phyloP scores from a whole-genome alignment of 2,888 invertebrate species.

The Cryptocheilus praepositus region DNA sequence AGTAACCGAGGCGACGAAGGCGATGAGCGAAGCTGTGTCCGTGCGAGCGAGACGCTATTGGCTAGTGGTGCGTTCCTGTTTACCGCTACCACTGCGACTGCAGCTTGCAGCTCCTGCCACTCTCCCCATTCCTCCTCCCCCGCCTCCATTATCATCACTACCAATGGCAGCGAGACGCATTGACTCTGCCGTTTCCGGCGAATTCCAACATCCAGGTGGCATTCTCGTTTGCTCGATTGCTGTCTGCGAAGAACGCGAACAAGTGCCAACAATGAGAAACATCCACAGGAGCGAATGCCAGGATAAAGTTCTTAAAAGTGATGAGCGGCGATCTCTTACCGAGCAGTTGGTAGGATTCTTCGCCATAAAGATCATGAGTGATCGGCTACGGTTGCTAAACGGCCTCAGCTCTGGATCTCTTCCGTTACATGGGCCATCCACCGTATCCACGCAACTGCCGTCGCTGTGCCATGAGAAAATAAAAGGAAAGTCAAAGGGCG shows the following conservation, averaged over 20 bases:
- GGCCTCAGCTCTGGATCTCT: conserved; percentile 74
- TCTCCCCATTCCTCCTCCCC: too few species aligned
- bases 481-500: conserved; percentile 48
- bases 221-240: conserved; percentile 72
- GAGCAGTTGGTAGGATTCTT: conserved; percentile 70
- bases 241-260: conserved; percentile 46
- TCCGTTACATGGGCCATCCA: conserved; percentile 69
- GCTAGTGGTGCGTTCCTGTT: too few species aligned
- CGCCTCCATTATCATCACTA: too few species aligned
- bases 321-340: conserved; percentile 51
- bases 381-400: conserved; percentile 73
- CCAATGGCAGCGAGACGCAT: conserved; percentile 62
- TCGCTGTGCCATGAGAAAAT: conserved; percentile 46
- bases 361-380: conserved; percentile 72
- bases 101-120: too few species aligned
- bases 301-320: not conserved
- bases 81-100: too few species aligned
- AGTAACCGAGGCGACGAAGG: too few species aligned
- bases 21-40: too few species aligned
- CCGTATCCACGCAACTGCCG: conserved; percentile 71
- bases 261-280: too few species aligned
- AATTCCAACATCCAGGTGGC: conserved; percentile 62
- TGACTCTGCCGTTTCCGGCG: conserved; percentile 64
- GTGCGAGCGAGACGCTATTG: too few species aligned
- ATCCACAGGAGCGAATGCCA: not conserved